Evolutionary conservation across 2,113 vertebrate species (phyloP).

Genomic region (Leiothrix lutea): DNA sequence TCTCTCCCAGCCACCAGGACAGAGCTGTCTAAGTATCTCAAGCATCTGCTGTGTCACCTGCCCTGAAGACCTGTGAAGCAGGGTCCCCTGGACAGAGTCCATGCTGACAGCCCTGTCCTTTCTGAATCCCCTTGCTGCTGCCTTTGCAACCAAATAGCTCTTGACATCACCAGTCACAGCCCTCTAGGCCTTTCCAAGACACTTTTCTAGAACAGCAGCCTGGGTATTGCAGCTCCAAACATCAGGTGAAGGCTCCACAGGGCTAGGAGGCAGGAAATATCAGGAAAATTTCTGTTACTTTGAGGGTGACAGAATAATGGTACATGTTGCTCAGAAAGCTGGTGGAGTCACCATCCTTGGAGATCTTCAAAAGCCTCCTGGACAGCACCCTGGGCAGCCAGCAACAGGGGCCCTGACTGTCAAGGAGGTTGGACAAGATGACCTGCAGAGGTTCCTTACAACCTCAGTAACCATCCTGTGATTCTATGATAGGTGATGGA

Average conservation of each 20-base stretch:
- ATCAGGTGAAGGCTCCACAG: fast-evolving
- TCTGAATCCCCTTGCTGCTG: background rate
- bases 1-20: background rate
- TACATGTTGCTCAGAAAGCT: background rate
- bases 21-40: background rate
- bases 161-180: background rate
- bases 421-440: background rate
- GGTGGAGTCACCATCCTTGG: background rate
- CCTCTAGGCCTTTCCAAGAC: background rate
- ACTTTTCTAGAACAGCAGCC: background rate
- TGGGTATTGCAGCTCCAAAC: background rate
- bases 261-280: background rate
- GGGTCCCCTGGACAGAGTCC: background rate
- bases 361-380: background rate
- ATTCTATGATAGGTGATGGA: background rate
- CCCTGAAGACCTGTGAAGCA: background rate
- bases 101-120: background rate
- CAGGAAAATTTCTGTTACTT: background rate
- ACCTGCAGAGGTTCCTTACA: background rate
- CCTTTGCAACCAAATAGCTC: background rate
- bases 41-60: background rate
- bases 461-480: background rate
- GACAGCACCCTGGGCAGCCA: background rate
- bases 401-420: background rate
- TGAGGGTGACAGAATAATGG: background rate